Evolutionary conservation across 2,888 invertebrate genomes (phyloP), one percentile per base, ranked within the genome.

Genomic region (Lasioglossum leucozonium): DNA sequence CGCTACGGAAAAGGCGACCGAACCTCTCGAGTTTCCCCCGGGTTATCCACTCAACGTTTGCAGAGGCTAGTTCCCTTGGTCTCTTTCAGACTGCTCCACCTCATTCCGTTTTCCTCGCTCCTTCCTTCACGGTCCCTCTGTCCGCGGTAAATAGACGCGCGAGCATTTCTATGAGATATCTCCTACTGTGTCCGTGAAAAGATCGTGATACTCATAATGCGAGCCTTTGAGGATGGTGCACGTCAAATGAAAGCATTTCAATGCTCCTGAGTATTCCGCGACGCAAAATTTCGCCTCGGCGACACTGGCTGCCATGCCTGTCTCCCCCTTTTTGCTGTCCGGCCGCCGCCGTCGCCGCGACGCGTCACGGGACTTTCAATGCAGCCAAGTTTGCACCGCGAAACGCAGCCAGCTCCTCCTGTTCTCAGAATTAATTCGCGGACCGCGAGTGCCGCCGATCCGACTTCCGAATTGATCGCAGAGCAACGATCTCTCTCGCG

Each of bases 141-240:
- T 78, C 74, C 76, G 79, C 74, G 72, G 81, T 84, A 89, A 90
- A 91, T 89, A 90, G 82, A 89, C 85, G 77, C 85, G 77, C 82
- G 72, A 83, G 85, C 88, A 87, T 92, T 92, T 92, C 90, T 88
- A 88, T 89, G 91, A 86, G 83, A 87, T 87, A 91, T 91, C 86
- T 91, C 79, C 75, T 74, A 77, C 87, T 77, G 77, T 79, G 83
- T 83, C 87, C 72, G 74, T 88, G 87, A 91, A 92, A 91, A 91
- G 90, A 88, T 87, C 87, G 79, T 84, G 82, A 81, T 85, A 83
- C 88, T 90, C 85, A 86, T 88, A 90, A 90, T 88, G 81, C 83
- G 79, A 77, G 77, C 81, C 88, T 90, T 90, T 89, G 85, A 88
- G 72, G 79, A 85, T 67, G 79, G 73, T 83, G 84, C 85, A 81